Percentiles rank a stretch among this genome's conserved stretches.
phyloP scores from a whole-genome alignment of 2,113 vertebrate genomes.

The Eublepharis macularius region DNA sequence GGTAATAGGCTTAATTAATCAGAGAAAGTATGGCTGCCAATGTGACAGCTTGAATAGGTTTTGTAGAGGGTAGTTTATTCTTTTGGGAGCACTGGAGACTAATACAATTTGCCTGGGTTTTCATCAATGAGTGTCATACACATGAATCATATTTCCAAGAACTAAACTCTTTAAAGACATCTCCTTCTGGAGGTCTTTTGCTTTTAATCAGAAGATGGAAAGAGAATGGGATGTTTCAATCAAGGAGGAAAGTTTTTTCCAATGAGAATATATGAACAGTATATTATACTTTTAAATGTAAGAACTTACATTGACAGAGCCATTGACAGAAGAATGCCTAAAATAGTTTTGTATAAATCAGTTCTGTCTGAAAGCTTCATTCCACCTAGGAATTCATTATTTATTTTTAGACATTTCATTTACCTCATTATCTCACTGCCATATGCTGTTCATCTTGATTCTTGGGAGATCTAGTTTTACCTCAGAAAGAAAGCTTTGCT shows the following conservation, averaged over 20 bases:
- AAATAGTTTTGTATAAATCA: not conserved
- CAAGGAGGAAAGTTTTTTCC: not conserved
- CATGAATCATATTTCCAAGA: not conserved
- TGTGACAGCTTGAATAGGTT: conserved; percentile 30
- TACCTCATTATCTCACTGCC: not conserved
- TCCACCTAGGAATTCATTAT: not conserved
- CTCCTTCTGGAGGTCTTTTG: not conserved
- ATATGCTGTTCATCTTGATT: not conserved
- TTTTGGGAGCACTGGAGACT: not conserved
- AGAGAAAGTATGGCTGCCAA: conserved; percentile 33
- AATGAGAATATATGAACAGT: not conserved
- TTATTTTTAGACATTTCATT: not conserved
- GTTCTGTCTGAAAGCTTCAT: not conserved
- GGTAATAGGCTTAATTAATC: conserved; percentile 51
- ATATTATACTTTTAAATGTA: not conserved
- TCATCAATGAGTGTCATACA: not conserved
- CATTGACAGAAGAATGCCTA: not conserved
- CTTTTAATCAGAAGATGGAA: not conserved
- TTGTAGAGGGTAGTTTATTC: conserved; percentile 34
- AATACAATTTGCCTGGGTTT: conserved; percentile 20
- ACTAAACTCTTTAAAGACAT: not conserved
- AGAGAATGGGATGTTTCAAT: not conserved
- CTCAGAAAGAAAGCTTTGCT: not conserved
- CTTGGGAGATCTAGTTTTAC: not conserved
- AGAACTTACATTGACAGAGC: not conserved